Evolutionary conservation across 2,888 invertebrate genomes (phyloP), one percentile per base, ranked within the genome.

Genomic region (Idaea dimidiata): DNA sequence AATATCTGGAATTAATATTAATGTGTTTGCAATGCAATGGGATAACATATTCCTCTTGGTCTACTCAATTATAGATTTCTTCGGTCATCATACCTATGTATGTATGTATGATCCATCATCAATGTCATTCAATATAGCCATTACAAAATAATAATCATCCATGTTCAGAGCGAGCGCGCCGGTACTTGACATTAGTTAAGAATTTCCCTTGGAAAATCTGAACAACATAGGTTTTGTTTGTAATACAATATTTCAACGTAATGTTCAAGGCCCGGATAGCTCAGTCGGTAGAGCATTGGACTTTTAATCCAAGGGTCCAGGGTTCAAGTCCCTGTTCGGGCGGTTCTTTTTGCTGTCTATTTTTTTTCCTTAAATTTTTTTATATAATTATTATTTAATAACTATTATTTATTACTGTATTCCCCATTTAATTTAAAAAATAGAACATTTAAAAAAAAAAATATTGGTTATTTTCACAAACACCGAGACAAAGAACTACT

Each of bases 251-350:
- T 70, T 72, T 66, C 57, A 16, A 18, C 8, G 0, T 0, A 0
- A 0, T 0, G 0, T 0, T 2, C 64, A 75, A 31, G 76, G 94
- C 94, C 94, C 94, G 94, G 94, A 94, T 94, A 94, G 94, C 94
- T 94, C 94, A 94, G 94, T 94, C 94, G 94, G 94, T 94, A 94
- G 94, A 94, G 94, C 94, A 94, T 94, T 94, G 94, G 94, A 94
- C 94, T 94, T 95, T 95, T 95, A 95, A 95, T 95, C 95, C 95
- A 95, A 95, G 94, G 95, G 95, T 95, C 95, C 94, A 94, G 94
- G 95, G 95, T 95, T 95, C 95, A 95, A 95, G 95, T 94, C 95
- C 95, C 95, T 95, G 94, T 94, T 94, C 94, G 94, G 94, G 94
- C 94, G 94, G 67, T 54, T 14, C 59, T 68, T 72, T 72, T 72